Conservation (phyloP, 2,797 vertebrate genomes). For the Leptatherina wallacei region DNA sequence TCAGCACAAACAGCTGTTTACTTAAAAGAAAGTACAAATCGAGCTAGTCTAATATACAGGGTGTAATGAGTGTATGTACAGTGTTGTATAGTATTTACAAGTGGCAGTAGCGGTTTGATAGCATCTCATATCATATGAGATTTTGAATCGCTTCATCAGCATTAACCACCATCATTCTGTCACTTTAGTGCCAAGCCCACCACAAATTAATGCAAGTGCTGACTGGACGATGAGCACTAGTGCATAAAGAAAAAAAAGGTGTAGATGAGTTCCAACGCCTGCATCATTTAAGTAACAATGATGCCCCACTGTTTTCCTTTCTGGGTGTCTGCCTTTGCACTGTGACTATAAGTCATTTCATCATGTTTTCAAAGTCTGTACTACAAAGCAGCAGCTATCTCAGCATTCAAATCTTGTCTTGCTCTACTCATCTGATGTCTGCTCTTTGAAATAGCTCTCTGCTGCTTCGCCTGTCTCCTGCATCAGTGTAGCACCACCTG, state of each 20-base stretch:
- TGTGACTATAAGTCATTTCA: slow-evolving; percentile 17
- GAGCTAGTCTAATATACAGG: slow-evolving; percentile 30
- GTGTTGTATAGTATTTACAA: slow-evolving; percentile 62
- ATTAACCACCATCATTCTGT: slow-evolving; percentile 9
- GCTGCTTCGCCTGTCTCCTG: slow-evolving; percentile 52
- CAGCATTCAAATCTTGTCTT: slow-evolving; percentile 31
- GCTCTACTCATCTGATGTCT: slow-evolving; percentile 41
- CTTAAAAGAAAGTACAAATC: slow-evolving; percentile 46
- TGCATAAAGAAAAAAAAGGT: slow-evolving; percentile 50
- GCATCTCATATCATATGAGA: slow-evolving; percentile 35
- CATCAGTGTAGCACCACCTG: slow-evolving; percentile 50
- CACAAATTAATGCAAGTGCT: slow-evolving; percentile 14
- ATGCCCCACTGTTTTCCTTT: slow-evolving; percentile 20
- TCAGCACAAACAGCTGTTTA: slow-evolving; percentile 20
- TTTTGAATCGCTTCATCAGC: slow-evolving; percentile 18
- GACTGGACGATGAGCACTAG: slow-evolving; percentile 21
- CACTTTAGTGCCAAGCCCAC: background rate
- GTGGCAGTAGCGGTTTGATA: slow-evolving; percentile 39
- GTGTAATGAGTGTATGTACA: slow-evolving; percentile 57
- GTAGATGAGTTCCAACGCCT: slow-evolving; percentile 52
- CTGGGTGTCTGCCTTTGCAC: slow-evolving; percentile 33
- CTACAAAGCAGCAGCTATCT: slow-evolving; percentile 43
- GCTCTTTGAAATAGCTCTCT: slow-evolving; percentile 44
- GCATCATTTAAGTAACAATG: slow-evolving; percentile 45
- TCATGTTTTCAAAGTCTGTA: slow-evolving; percentile 22